Conservation (phyloP, 2,888 invertebrate genomes). For the Phymatocera aterrima region DNA sequence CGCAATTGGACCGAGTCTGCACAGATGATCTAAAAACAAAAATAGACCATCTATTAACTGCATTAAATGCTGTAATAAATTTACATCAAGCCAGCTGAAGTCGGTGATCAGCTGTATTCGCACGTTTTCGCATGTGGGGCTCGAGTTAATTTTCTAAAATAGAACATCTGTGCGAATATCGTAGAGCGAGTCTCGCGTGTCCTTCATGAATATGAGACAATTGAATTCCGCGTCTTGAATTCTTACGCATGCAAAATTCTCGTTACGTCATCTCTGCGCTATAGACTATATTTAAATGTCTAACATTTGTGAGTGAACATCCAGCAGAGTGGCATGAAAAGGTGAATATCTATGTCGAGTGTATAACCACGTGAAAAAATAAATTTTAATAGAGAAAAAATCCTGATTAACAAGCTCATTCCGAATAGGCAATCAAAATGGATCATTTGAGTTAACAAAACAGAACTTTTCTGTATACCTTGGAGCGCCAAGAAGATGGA, state of each 20-base stretch:
- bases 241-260: background rate
- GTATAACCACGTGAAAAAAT: too few species aligned
- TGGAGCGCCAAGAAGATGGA: slow-evolving; percentile 16
- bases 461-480: background rate
- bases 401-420: too few species aligned
- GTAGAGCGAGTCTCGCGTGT: background rate
- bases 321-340: too few species aligned
- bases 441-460: background rate
- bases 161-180: slow-evolving; percentile 13
- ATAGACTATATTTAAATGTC: too few species aligned
- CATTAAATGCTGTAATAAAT: background rate
- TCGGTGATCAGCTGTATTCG: slow-evolving; percentile 24
- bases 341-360: too few species aligned
- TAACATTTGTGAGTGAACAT: background rate
- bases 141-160: background rate
- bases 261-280: slow-evolving; percentile 9
- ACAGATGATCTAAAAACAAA: slow-evolving; percentile 21
- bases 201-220: background rate
- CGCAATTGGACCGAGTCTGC: slow-evolving; percentile 8
- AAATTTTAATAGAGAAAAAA: too few species aligned
- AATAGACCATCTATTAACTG: slow-evolving; percentile 28
- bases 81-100: background rate
- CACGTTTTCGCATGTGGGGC: background rate
- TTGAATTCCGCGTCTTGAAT: slow-evolving; percentile 10
- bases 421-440: background rate